Evolutionary conservation across 2,113 vertebrate species (phyloP).

Genomic region (Paramormyrops kingsleyae): DNA sequence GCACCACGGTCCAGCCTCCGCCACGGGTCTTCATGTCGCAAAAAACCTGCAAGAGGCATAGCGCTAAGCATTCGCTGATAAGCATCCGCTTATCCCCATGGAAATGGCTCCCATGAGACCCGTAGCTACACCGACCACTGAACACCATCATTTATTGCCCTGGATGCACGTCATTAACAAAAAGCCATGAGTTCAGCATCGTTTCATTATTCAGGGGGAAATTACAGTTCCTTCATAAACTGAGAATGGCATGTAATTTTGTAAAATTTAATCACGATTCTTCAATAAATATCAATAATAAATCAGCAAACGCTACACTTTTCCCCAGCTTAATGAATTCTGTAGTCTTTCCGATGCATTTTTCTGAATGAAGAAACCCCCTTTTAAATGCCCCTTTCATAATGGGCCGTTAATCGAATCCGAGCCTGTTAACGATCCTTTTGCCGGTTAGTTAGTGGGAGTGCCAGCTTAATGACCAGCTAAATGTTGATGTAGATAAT

Average conservation of each 20-base stretch:
- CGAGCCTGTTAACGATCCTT: background rate
- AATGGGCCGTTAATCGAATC: background rate
- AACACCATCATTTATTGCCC: background rate
- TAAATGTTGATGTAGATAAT: background rate
- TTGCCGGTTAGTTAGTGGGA: background rate
- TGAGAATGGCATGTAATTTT: background rate
- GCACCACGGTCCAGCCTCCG: conserved; percentile 73
- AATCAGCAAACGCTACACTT: background rate
- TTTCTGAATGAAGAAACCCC: background rate
- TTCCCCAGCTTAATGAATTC: background rate
- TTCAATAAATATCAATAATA: background rate
- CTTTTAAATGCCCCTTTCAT: background rate
- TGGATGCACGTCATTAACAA: background rate
- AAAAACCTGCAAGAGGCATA: conserved; percentile 52
- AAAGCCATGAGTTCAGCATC: background rate
- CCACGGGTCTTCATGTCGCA: conserved; percentile 72
- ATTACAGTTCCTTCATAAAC: background rate
- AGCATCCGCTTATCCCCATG: background rate
- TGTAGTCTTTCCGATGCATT: background rate
- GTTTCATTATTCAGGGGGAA: background rate
- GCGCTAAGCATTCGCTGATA: background rate
- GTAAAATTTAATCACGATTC: background rate
- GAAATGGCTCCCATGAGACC: background rate
- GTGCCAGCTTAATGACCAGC: background rate
- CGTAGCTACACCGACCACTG: background rate